Base-by-base conservation (phyloP, 2,888 invertebrate species). In the Cephus pygmeus region DNA sequence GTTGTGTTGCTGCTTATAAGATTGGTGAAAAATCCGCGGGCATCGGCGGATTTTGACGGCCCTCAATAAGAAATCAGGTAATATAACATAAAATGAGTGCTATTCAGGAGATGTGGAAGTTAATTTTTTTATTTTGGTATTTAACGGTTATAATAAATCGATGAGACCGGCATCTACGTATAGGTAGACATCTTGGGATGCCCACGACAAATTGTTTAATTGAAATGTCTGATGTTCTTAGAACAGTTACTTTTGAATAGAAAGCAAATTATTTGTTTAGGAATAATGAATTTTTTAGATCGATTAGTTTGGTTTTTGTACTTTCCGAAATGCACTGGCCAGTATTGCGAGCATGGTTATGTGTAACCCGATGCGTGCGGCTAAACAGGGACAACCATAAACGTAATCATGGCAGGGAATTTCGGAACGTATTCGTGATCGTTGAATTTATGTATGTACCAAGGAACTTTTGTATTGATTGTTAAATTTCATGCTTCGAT, bases 31-130 rank as follows among this genome's bases (percentile, higher is more conserved):
- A 76, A 78, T 78, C 78, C 78, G 78, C 36, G 35, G 4, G 23
- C 78, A 78, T 78, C 78, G 76, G 76, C 78, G 78, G 78, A 73
- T 78, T 73, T 78, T 68, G 34, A 56, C 31, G 34, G 34, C 35
- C 3, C 1, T 23, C 23, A 56, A 56, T 56, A 56, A 56, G 2
- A 23, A 31, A 68, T 76, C 73, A 78, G 78, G 78, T 78, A 76
- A 78, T 36, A 35, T 56, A 23, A 56, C 23, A 56, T 56, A 56
- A 56, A 56, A 23, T 9, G 56, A 56, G 9, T 56, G 23, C 2
- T 56, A 56, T 23, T 56, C 9, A 56, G 23, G 9, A 23, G 9
- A 23, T 56, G 0, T 23, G 23, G 9, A 56, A 56, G 56, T 23
- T 23, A 23, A 56, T 56, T 56, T 56, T 56, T 56, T 23, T 23